Evolutionary conservation across 2,113 vertebrate species (phyloP).

Genomic region (Pitta sordida): DNA sequence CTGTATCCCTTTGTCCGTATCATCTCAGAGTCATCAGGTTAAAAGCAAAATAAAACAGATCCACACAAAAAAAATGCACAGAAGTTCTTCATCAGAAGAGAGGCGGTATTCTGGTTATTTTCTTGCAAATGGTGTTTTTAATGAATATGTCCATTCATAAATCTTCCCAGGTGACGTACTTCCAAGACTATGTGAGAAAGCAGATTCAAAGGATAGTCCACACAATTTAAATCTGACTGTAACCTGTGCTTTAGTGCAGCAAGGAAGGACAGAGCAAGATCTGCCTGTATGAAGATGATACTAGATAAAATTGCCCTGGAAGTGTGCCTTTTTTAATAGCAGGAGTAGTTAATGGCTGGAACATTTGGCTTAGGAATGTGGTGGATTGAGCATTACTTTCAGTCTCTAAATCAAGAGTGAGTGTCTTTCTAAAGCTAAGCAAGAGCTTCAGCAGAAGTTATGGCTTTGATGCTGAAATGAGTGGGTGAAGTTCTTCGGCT

Average conservation of each 20-base stretch:
- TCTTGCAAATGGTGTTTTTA: neutral
- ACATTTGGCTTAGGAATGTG: slow-evolving; percentile 18
- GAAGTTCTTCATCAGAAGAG: neutral
- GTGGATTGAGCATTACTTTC: slow-evolving; percentile 32
- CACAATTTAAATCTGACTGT: neutral
- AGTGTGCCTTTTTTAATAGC: slow-evolving; percentile 22
- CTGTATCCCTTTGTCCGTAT: neutral
- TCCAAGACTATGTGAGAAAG: neutral
- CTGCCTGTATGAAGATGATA: neutral
- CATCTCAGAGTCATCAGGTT: neutral
- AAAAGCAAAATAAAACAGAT: neutral
- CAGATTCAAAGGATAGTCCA: neutral
- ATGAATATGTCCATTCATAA: neutral
- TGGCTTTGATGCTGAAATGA: slow-evolving; percentile 41
- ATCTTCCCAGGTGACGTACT: neutral
- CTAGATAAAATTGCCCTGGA: neutral
- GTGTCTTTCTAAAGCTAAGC: slow-evolving; percentile 18
- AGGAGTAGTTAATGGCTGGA: slow-evolving; percentile 24
- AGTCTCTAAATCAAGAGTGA: slow-evolving; percentile 44
- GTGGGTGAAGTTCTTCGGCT: slow-evolving; percentile 52
- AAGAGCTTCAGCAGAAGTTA: slow-evolving; percentile 41
- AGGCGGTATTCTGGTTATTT: neutral
- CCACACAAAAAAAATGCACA: neutral
- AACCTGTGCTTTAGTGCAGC: neutral
- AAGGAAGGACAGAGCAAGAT: neutral